Evolutionary conservation across 2,797 vertebrate genomes (phyloP).

Genomic region (Lemur catta): DNA sequence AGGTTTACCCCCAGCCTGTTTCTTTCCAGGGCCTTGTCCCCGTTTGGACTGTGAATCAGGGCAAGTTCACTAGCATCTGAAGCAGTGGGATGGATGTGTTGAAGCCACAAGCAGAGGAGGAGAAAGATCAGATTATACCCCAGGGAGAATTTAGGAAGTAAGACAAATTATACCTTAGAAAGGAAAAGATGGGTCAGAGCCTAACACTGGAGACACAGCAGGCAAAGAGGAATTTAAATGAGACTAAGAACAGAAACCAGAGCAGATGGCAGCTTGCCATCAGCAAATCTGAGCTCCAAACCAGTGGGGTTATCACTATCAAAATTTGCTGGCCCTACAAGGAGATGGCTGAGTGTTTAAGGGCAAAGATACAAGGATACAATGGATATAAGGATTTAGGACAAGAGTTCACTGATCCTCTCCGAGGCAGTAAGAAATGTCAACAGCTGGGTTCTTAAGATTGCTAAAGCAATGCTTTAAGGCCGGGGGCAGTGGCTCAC

Average conservation of each 20-base stretch:
- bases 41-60: neutral
- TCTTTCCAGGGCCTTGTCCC: neutral
- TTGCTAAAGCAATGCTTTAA: neutral
- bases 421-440: neutral
- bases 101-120: neutral
- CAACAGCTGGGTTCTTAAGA: neutral
- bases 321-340: neutral
- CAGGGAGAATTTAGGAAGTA: neutral
- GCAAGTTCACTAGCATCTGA: neutral
- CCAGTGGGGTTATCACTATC: neutral
- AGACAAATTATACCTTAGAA: neutral
- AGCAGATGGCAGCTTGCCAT: neutral
- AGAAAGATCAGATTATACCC: neutral
- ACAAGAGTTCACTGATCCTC: neutral
- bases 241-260: neutral
- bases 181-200: neutral
- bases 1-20: neutral
- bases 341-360: neutral
- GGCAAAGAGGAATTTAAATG: conserved; percentile 6
- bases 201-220: neutral
- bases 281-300: neutral
- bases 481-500: no score
- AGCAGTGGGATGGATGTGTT: neutral
- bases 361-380: neutral
- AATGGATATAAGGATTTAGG: neutral